Conservation (phyloP, 2,113 vertebrate genomes). For the Paralichthys olivaceus region DNA sequence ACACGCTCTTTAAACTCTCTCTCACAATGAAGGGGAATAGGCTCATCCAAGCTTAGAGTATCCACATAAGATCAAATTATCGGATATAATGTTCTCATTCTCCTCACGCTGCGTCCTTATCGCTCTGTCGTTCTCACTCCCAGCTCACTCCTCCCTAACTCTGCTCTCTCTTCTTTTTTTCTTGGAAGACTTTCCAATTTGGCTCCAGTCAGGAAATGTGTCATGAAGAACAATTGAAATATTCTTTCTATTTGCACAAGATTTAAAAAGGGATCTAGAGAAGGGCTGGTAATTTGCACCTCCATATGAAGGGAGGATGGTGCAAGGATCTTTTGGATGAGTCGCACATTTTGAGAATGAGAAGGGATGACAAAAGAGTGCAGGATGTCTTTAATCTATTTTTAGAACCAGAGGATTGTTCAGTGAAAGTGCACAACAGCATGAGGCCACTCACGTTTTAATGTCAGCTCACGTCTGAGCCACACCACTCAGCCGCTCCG, state of each 20-base stretch:
- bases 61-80: conserved; percentile 64
- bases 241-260: conserved; percentile 13
- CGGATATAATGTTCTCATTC: conserved; percentile 43
- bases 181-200: conserved; percentile 41
- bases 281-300: conserved; percentile 11
- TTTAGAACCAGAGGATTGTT: conserved; percentile 27
- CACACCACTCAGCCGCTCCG: background rate
- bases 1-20: conserved; percentile 52
- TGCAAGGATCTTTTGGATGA: conserved; percentile 15
- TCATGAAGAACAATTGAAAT: conserved; percentile 46
- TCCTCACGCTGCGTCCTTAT: conserved; percentile 26
- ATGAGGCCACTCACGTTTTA: conserved; percentile 12
- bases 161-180: conserved; percentile 11
- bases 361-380: conserved; percentile 18
- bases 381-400: conserved; percentile 38
- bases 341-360: conserved; percentile 30
- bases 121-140: conserved; percentile 15
- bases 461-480: conserved; percentile 13
- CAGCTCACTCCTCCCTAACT: background rate
- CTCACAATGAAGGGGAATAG: conserved; percentile 56
- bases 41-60: conserved; percentile 52
- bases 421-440: conserved; percentile 24
- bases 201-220: conserved; percentile 40
- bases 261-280: background rate
- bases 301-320: conserved; percentile 3